phyloP scores from a whole-genome alignment of 2,797 vertebrate species.

The Falco berigora region DNA sequence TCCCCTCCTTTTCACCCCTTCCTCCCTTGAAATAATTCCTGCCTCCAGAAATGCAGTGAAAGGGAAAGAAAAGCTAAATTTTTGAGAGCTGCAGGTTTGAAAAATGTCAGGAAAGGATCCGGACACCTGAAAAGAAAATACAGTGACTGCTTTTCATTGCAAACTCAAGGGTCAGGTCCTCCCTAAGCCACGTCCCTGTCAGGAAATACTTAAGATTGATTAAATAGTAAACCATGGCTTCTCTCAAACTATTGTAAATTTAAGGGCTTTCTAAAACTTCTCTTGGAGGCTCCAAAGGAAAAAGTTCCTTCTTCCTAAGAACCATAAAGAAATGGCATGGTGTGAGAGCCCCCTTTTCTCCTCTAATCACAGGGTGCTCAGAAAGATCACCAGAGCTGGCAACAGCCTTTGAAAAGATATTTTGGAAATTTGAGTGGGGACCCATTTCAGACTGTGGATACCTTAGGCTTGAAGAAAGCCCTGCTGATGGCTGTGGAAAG shows the following conservation, averaged over 20 bases:
- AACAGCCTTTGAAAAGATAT: accelerated
- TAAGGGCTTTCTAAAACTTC: not conserved
- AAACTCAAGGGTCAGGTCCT: not conserved
- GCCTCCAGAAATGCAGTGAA: not conserved
- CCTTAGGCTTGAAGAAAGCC: not conserved
- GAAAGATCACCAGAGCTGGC: not conserved
- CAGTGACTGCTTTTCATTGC: not conserved
- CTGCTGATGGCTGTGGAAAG: not conserved
- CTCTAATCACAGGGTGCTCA: not conserved
- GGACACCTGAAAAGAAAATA: not conserved
- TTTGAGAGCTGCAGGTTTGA: not conserved
- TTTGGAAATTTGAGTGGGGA: not conserved
- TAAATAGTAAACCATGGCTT: not conserved
- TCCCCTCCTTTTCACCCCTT: not conserved
- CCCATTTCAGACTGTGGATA: not conserved
- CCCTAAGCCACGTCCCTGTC: accelerated
- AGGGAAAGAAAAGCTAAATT: not conserved
- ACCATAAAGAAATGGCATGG: not conserved
- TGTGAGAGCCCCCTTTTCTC: not conserved
- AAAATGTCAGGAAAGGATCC: not conserved
- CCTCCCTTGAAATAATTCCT: not conserved
- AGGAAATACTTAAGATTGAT: not conserved
- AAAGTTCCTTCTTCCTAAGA: not conserved
- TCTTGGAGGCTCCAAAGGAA: not conserved
- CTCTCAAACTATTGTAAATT: not conserved